Conservation (phyloP, 2,888 invertebrate species). For the Drosophila mimica region DNA sequence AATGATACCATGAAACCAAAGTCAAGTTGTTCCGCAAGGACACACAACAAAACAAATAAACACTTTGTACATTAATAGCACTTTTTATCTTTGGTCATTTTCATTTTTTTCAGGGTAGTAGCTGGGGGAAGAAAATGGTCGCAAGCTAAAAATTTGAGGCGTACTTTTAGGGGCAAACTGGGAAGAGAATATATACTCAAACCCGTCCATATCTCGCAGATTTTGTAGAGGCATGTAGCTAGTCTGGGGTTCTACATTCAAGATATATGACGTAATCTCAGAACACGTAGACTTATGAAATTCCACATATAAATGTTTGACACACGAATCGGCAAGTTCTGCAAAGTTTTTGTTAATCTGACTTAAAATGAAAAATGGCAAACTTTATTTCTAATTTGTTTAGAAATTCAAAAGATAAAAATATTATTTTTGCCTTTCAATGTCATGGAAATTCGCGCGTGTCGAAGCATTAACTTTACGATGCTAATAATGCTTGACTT, state of each 20-base stretch:
- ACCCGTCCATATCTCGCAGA: neutral
- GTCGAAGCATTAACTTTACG: slow-evolving; percentile 5
- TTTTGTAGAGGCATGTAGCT: neutral
- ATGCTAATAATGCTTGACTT: slow-evolving; percentile 36
- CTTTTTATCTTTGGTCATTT: neutral
- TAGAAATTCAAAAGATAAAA: slow-evolving; percentile 6
- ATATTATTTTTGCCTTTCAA: slow-evolving; percentile 19
- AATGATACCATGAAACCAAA: neutral
- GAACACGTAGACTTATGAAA: neutral
- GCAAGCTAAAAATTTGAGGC: neutral
- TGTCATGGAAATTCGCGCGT: slow-evolving; percentile 10
- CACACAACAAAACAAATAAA: neutral
- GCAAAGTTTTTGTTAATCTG: neutral
- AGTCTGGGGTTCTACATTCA: neutral
- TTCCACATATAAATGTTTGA: neutral
- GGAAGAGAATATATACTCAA: neutral
- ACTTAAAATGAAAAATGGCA: slow-evolving; percentile 10
- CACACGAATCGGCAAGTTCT: neutral
- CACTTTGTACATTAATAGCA: neutral
- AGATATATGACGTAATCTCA: neutral
- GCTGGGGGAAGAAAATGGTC: neutral
- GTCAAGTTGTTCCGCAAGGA: neutral
- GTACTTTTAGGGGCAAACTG: neutral
- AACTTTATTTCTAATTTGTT: slow-evolving; percentile 23
- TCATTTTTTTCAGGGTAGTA: neutral